Conservation (phyloP, 2,888 invertebrate genomes). For the Polyploca ridens region DNA sequence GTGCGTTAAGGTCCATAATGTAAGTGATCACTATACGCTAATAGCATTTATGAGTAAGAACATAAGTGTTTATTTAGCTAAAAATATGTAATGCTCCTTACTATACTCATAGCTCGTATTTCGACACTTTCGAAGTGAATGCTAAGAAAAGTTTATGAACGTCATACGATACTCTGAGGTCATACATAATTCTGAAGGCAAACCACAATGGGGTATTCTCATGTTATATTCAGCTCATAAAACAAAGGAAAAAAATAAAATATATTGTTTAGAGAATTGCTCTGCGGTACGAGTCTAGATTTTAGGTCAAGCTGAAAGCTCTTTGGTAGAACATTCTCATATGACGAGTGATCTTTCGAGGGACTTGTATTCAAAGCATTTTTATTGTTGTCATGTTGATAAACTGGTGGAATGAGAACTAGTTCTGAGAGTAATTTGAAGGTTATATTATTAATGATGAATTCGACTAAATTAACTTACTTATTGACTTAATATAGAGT, state of each 20-base stretch:
- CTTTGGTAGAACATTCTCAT: conserved; percentile 7
- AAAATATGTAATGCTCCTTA: too few relatives aligned
- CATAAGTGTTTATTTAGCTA: too few relatives aligned
- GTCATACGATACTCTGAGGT: too few relatives aligned
- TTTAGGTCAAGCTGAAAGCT: conserved; percentile 18
- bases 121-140: neutral
- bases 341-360: conserved; percentile 6
- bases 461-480: too few relatives aligned
- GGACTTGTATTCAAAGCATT: neutral
- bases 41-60: too few relatives aligned
- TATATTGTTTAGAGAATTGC: conserved; percentile 1
- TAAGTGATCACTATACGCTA: too few relatives aligned
- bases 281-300: conserved; percentile 11
- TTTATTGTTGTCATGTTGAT: neutral
- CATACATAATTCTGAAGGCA: conserved; percentile 2
- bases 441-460: neutral
- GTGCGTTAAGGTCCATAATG: too few relatives aligned
- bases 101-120: too few relatives aligned
- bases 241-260: conserved; percentile 9
- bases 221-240: conserved; percentile 6
- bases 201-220: conserved; percentile 2
- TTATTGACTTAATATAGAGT: too few relatives aligned
- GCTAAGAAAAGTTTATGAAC: neutral
- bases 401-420: neutral
- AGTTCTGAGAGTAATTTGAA: neutral